Evolutionary conservation across 2,113 vertebrate species (phyloP).

Genomic region (Ondatra zibethicus): DNA sequence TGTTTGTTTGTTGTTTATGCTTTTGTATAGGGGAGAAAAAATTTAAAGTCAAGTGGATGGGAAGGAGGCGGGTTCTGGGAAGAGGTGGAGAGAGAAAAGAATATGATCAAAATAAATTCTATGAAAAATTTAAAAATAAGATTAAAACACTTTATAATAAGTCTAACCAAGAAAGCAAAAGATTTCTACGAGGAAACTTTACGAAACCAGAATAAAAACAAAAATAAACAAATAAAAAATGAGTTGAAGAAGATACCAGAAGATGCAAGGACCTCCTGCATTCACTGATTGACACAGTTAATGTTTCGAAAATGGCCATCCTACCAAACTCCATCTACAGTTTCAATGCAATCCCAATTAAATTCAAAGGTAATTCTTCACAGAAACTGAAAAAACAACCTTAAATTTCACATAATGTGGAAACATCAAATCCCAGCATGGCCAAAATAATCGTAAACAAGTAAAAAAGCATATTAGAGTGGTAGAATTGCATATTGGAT

Average conservation of each 20-base stretch:
- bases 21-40: not conserved
- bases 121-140: not conserved
- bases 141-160: too few relatives aligned
- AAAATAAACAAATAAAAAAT: not conserved
- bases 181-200: not conserved
- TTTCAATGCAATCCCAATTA: not conserved
- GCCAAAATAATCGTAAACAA: not conserved
- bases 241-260: not conserved
- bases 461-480: not conserved
- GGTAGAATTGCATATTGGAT: not conserved
- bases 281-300: too few relatives aligned
- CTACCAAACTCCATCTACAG: not conserved
- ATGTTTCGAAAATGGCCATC: not conserved
- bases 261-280: not conserved
- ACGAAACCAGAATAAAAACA: not conserved
- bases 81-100: too few relatives aligned
- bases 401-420: too few relatives aligned
- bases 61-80: not conserved
- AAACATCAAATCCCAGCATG: not conserved
- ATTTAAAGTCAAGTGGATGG: not conserved
- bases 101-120: not conserved
- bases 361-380: not conserved
- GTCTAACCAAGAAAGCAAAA: not conserved
- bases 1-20: not conserved
- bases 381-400: not conserved